These are phyloP conservation scores for Dipodomys spectabilis DNA, from an alignment of 2,113 vertebrate species.

Conservation along the genomic window DNA sequence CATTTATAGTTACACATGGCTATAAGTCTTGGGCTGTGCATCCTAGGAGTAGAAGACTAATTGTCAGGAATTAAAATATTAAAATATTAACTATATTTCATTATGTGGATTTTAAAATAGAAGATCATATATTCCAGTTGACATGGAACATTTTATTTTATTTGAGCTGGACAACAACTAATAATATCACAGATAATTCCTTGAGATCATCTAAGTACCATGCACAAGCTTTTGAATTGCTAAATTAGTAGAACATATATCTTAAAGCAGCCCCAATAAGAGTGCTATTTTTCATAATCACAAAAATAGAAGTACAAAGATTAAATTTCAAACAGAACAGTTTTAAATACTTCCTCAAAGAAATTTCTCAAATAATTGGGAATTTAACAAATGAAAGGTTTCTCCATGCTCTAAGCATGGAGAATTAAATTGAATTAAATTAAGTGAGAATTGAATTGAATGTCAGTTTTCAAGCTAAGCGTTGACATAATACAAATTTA, in stretches of 20 bases:
- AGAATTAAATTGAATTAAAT: background rate
- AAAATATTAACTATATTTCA: constrained; percentile 36
- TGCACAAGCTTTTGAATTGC: background rate
- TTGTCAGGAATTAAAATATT: background rate
- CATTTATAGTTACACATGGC: background rate
- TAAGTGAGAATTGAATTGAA: background rate
- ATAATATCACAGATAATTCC: background rate
- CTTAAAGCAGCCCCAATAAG: background rate
- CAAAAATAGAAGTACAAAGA: constrained; percentile 39
- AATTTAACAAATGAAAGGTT: constrained; percentile 29
- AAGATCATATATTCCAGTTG: background rate
- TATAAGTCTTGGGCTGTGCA: background rate
- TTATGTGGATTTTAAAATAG: background rate
- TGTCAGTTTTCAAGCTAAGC: background rate
- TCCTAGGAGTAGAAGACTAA: background rate
- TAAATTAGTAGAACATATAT: background rate
- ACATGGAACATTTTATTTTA: background rate
- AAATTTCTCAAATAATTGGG: constrained; percentile 29
- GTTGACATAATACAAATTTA: constrained; percentile 18
- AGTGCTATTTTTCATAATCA: background rate
- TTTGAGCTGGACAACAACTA: background rate
- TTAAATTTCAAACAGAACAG: constrained; percentile 3
- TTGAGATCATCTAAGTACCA: background rate
- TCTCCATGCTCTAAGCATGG: constrained; percentile 9
- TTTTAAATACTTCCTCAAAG: constrained; percentile 32